phyloP scores from a whole-genome alignment of 2,888 invertebrate genomes.

The Xanthia icteritia region DNA sequence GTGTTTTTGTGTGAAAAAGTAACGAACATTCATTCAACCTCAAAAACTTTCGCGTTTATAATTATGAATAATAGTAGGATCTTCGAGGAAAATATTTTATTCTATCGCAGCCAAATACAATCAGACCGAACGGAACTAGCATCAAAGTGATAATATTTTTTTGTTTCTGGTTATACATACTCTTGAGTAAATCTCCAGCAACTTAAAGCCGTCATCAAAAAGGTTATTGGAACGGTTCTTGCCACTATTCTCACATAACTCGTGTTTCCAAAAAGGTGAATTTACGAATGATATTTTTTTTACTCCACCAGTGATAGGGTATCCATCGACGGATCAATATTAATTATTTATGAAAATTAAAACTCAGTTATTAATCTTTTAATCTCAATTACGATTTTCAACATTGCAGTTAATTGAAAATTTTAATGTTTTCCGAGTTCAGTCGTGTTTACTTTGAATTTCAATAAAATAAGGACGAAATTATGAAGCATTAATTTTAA shows the following conservation, averaged over 20 bases:
- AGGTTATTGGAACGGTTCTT: too few species aligned
- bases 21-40: too few species aligned
- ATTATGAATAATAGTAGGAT: too few species aligned
- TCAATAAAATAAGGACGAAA: slow-evolving; percentile 38
- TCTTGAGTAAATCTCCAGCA: not conserved
- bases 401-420: slow-evolving; percentile 55
- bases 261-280: not conserved
- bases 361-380: slow-evolving; percentile 35
- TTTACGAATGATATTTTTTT: not conserved
- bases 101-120: not conserved
- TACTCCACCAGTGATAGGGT: not conserved
- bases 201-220: not conserved
- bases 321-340: not conserved
- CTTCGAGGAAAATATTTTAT: not conserved
- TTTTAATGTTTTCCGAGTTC: slow-evolving; percentile 39
- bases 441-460: slow-evolving; percentile 48
- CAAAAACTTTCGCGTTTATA: too few species aligned
- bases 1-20: too few species aligned
- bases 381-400: slow-evolving; percentile 39
- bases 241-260: not conserved
- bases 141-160: not conserved
- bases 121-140: not conserved
- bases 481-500: slow-evolving; percentile 40
- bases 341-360: not conserved
- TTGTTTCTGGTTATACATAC: not conserved